Evolutionary conservation across 2,797 vertebrate genomes (phyloP).

Genomic region (Gastrophryne carolinensis): DNA sequence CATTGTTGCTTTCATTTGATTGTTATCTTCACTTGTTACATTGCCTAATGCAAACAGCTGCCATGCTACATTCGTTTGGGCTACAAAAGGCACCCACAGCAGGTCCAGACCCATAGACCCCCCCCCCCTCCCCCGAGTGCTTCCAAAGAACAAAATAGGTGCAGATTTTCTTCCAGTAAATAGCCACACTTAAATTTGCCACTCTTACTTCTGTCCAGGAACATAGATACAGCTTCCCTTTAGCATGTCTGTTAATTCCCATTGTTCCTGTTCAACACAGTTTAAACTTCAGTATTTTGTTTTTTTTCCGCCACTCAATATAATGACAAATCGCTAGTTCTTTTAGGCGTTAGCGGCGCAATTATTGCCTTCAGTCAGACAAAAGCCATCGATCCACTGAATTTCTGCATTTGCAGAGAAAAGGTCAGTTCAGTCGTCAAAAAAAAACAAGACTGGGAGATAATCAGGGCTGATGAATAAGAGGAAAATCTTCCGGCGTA

Average conservation of each 20-base stretch:
- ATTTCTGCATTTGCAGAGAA: slow-evolving; percentile 16
- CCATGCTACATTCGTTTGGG: too few relatives aligned
- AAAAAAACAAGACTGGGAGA: background rate
- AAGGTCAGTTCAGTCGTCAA: slow-evolving; percentile 25
- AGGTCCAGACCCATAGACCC: too few relatives aligned
- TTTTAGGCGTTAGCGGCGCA: slow-evolving; percentile 7
- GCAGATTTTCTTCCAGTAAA: too few relatives aligned
- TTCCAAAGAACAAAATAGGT: too few relatives aligned
- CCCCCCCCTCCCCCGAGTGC: too few relatives aligned
- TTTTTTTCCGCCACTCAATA: background rate
- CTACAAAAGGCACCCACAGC: too few relatives aligned
- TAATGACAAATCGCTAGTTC: slow-evolving; percentile 28
- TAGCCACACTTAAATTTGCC: too few relatives aligned
- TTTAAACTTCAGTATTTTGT: background rate
- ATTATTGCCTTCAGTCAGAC: slow-evolving; percentile 30
- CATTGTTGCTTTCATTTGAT: too few relatives aligned
- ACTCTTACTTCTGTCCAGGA: too few relatives aligned
- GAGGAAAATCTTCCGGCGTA: background rate
- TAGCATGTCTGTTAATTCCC: background rate
- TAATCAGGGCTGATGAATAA: slow-evolving; percentile 13
- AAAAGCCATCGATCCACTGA: slow-evolving; percentile 25
- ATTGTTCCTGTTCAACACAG: background rate
- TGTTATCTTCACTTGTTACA: too few relatives aligned
- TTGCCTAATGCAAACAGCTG: too few relatives aligned
- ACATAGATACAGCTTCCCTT: background rate